Evolutionary conservation across 2,797 vertebrate species (phyloP).

Genomic region (Lutjanus campechanus): DNA sequence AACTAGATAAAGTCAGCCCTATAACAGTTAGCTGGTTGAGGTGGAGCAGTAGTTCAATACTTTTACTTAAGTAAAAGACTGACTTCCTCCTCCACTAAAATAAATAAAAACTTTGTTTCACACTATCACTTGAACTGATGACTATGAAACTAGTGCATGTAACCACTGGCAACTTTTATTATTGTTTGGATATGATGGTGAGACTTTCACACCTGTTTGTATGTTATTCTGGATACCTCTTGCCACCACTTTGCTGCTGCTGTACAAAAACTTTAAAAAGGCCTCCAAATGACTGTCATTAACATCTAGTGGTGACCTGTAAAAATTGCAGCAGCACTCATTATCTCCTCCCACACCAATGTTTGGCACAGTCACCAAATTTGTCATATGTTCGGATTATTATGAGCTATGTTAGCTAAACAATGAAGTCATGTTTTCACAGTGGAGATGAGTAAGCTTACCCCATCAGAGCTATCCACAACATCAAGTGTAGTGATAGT

Average conservation of each 20-base stretch:
- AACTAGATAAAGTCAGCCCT: neutral
- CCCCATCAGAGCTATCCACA: neutral
- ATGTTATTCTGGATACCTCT: neutral
- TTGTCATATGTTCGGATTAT: neutral
- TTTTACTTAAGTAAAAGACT: neutral
- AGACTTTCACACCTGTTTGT: neutral
- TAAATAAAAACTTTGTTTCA: neutral
- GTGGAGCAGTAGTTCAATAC: neutral
- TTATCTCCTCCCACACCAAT: slow-evolving; percentile 5
- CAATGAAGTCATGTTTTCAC: slow-evolving; percentile 2
- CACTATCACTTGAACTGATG: neutral
- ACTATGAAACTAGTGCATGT: neutral
- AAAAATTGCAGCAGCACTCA: neutral
- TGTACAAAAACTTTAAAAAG: slow-evolving; percentile 1
- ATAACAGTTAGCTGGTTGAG: neutral
- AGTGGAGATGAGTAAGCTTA: neutral
- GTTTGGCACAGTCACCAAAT: neutral
- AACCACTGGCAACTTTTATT: neutral
- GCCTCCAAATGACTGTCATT: neutral
- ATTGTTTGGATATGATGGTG: neutral
- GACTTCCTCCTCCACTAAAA: neutral
- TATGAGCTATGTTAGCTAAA: slow-evolving; percentile 3
- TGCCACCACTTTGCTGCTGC: neutral
- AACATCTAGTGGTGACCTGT: neutral
- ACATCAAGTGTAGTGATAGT: slow-evolving; percentile 2